A percentile compares a stretch with the other conserved stretches of the same genome.
phyloP scores from a whole-genome alignment of 64 coral and sea anemone genomes.

The Pocillopora damicornis region DNA sequence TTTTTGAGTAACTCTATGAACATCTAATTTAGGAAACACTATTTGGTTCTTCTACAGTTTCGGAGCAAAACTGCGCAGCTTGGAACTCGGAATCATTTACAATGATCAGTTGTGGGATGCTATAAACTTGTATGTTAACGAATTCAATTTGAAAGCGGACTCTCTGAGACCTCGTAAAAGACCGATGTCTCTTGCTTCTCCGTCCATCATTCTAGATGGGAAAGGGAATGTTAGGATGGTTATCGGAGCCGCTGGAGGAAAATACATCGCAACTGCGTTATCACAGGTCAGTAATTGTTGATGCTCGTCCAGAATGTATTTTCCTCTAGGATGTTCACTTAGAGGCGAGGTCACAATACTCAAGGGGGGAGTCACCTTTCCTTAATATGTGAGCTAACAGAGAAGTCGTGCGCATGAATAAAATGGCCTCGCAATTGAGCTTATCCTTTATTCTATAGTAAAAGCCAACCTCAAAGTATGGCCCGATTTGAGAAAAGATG shows the following conservation, averaged over 20 bases:
- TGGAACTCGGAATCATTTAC: constrained; percentile 62
- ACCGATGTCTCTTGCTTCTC: constrained; percentile 65
- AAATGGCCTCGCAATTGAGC: too few species aligned
- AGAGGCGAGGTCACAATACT: too few species aligned
- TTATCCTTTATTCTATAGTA: too few species aligned
- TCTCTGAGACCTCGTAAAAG: constrained; percentile 47
- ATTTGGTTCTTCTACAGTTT: constrained; percentile 29
- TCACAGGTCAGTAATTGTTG: constrained; percentile 41
- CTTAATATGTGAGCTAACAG: too few species aligned
- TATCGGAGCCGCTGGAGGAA: constrained; percentile 73
- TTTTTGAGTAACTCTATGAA: not conserved
- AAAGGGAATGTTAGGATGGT: constrained; percentile 65
- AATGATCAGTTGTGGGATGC: constrained; percentile 71
- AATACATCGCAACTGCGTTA: constrained; percentile 66
- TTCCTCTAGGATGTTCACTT: too few species aligned
- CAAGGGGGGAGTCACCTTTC: too few species aligned
- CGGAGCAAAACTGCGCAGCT: constrained; percentile 48
- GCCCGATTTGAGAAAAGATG: too few species aligned
- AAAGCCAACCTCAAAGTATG: too few species aligned
- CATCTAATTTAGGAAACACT: not conserved
- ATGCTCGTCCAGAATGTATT: too few species aligned
- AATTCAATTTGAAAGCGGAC: constrained; percentile 58
- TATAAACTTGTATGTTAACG: constrained; percentile 73
- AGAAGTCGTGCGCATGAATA: too few species aligned
- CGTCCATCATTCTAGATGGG: constrained; percentile 61